Conservation (phyloP, 2,113 vertebrate species). For the Oenanthe oenanthe region DNA sequence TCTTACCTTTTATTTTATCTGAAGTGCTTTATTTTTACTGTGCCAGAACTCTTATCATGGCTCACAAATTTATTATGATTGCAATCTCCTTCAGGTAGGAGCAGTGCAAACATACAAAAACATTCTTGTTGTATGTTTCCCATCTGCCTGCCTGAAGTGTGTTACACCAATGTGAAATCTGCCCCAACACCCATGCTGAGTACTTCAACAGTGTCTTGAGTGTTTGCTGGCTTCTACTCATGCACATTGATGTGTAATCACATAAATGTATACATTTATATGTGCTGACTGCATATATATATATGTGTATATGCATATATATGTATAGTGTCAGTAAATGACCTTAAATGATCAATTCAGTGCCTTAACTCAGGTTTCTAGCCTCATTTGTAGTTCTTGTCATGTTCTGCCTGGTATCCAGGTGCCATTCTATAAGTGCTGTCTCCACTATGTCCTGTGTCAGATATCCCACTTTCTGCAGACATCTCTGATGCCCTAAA, state of each 20-base stretch:
- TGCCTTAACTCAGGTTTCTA: neutral
- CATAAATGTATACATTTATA: neutral
- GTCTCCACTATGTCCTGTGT: neutral
- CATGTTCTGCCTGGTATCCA: neutral
- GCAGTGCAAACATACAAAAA: neutral
- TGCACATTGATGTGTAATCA: neutral
- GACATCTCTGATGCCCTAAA: neutral
- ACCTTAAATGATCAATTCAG: neutral
- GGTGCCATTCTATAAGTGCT: neutral
- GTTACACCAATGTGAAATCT: accelerated
- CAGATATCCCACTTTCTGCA: neutral
- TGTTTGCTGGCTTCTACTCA: neutral
- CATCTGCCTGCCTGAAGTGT: neutral
- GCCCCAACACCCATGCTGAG: accelerated
- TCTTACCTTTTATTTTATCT: neutral
- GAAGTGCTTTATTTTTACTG: neutral
- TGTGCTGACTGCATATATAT: neutral
- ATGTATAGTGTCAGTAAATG: neutral
- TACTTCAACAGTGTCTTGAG: neutral
- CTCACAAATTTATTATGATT: neutral
- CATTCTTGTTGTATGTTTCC: neutral
- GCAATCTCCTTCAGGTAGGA: neutral
- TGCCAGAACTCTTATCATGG: neutral
- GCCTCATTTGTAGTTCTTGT: neutral
- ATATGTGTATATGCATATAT: too few relatives aligned